Conservation (phyloP, 2,797 vertebrate genomes). For the Tapera naevia region DNA sequence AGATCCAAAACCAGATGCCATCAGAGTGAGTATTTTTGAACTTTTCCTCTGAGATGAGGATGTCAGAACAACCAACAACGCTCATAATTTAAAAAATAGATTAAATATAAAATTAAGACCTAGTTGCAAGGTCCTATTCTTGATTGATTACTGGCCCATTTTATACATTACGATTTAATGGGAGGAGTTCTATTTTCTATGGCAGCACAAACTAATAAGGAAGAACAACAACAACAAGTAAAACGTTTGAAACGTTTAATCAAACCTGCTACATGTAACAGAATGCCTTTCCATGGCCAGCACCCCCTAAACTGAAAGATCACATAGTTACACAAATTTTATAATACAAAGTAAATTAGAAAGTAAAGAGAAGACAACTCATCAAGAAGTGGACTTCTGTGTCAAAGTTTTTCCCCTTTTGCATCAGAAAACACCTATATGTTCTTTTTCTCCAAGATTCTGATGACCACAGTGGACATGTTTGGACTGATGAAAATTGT, state of each 20-base stretch:
- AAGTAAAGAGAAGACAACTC: neutral
- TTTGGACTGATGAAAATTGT: neutral
- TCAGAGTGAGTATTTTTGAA: neutral
- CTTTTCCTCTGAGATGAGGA: neutral
- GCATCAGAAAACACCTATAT: neutral
- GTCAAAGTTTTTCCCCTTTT: neutral
- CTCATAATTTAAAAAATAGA: neutral
- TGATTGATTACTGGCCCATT: neutral
- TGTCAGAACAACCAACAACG: rapidly evolving
- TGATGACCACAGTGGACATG: neutral
- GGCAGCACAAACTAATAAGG: neutral
- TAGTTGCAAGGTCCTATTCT: neutral
- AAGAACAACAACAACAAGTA: neutral
- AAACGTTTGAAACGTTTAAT: neutral
- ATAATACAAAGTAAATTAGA: neutral
- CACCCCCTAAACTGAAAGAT: neutral
- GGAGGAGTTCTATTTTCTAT: neutral
- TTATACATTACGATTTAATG: neutral
- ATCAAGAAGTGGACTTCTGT: rapidly evolving
- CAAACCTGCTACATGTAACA: neutral
- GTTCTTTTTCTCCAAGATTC: neutral
- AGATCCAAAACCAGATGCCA: neutral
- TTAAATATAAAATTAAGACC: neutral
- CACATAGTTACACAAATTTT: neutral
- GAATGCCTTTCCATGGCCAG: neutral